Base-by-base conservation (phyloP, 1,140 invertebrate genomes). In the Drosophila gunungcola region DNA sequence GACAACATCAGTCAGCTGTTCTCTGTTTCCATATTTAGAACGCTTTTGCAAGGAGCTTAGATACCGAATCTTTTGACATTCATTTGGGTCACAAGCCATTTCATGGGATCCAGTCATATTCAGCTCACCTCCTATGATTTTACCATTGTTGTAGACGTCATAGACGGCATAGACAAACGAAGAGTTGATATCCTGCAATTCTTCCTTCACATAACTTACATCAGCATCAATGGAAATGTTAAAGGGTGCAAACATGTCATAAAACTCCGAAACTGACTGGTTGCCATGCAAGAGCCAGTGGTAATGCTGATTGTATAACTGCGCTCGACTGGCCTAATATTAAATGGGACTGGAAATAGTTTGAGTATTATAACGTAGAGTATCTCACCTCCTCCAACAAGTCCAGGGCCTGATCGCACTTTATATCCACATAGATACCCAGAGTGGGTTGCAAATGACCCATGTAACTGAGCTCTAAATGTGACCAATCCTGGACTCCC, bases 61-160 rank as follows among this genome's bases (percentile, higher is more conserved):
- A 70, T 75, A 80, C 7, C 67, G 61, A 3, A 11, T 55, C 21
- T 55, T 46, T 0, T 25, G 6, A n/a, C 91, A 92, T 1, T 7
- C 21, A 0, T 3, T 49, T 0, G 0, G 11, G 32, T 67, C 67
- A 49, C 91, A 92, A 27, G 42, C 10, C 6, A 77, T 11, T 45
- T 85, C 82, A 70, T 77, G 79, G 54, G 81, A 68, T 1, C 64
- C 56, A 0, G 91, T 92, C 12, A 92, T 64, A 54, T 92, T 92
- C 0, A 92, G 39, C n/a, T 68, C 51, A 0, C 91, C 91, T 0
- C 91, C 91, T 48, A 89, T 78, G 12, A 73, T 69, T 21, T 75
- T 80, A 5, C 91, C 91, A 82, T 92, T 92, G 49, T 53, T 92
- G 51, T 90, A 92, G 4, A 92, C 89, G 81, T 92, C 91, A 25